Evolutionary conservation across 2,888 invertebrate species (phyloP), one percentile per base, ranked within the genome.

Genomic region (Leptopilina drosophilae): DNA sequence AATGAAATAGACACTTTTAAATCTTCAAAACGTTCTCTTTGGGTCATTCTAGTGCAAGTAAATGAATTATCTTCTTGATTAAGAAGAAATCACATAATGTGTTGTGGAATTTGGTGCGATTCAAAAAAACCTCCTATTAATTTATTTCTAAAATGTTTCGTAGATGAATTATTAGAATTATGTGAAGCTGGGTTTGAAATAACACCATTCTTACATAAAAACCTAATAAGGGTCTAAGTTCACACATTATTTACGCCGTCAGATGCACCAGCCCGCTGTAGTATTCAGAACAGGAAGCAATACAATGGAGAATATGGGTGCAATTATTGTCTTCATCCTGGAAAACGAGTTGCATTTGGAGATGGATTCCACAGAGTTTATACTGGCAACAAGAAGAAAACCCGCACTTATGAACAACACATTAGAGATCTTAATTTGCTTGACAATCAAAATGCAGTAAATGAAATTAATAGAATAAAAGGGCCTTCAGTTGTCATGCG

Each of bases 1-100:
- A 77, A 80, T 56, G 78, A 78, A 3, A 69, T 80, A 7, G 20
- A 40, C 5, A 11, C 64, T 26, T 20, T 26, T 15, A 75, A 64
- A 42, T 26, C 40, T 8, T 53, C 49, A 6, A 15, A 56, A 56
- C 56, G 12, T 12, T 56, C 5, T 56, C 11, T 56, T 0, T 5
- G 56, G 56, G 56, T 14, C 56, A 56, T 56, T 5, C 6, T 56
- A 4, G 5, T 56, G 11, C 56, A 56, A 56, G 56, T 56, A 7
- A 56, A 56, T 75, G 65, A 76, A n/a, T 49, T 78, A 5, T 53
- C 64, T 11, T 78, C 65, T 53, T 20, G 56, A 4, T 56, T 14
- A 56, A 11, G 56, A 5, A 56, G 6, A 14, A 5, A 56, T 56
- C 11, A 56, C 14, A 56, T 56, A 3, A 12, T 56, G 56, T 56